A percentile compares a stretch with the other conserved stretches of the same genome.
Evolutionary conservation across 1,140 invertebrate genomes (phyloP).

Genomic region (Harpegnathos saltator): DNA sequence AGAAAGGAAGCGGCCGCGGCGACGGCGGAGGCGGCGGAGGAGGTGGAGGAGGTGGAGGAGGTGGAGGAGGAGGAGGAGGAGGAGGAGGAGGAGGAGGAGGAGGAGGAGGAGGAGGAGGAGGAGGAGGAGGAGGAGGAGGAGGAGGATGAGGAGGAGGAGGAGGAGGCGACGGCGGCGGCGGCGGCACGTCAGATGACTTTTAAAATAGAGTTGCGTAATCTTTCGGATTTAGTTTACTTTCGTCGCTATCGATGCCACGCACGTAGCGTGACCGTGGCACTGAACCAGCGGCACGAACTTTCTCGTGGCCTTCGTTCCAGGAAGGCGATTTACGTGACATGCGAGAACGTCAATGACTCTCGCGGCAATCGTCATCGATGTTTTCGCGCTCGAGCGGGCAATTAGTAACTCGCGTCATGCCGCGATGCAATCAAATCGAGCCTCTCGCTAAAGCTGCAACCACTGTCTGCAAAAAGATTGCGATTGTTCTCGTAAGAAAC

Average conservation of each 20-base stretch:
- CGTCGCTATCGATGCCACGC: conserved; percentile 81
- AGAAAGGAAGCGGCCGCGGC: conserved; percentile 46
- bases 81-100: no score
- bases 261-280: conserved; percentile 84
- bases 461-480: not conserved
- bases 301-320: conserved; percentile 80
- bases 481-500: not conserved
- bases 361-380: conserved; percentile 66
- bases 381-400: conserved; percentile 48
- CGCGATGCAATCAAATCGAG: not conserved
- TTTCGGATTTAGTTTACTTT: conserved; percentile 84
- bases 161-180: conserved; percentile 50
- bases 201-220: conserved; percentile 82
- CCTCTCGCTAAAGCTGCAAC: not conserved
- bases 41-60: no score
- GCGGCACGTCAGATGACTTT: conserved; percentile 78
- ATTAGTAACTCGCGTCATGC: conserved; percentile 11
- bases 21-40: no score
- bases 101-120: no score
- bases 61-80: no score
- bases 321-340: conserved; percentile 73
- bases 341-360: conserved; percentile 75
- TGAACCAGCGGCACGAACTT: conserved; percentile 82
- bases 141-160: no score
- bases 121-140: no score